Evolutionary conservation across 2,888 invertebrate genomes (phyloP).

Genomic region (Abrostola triplasia): DNA sequence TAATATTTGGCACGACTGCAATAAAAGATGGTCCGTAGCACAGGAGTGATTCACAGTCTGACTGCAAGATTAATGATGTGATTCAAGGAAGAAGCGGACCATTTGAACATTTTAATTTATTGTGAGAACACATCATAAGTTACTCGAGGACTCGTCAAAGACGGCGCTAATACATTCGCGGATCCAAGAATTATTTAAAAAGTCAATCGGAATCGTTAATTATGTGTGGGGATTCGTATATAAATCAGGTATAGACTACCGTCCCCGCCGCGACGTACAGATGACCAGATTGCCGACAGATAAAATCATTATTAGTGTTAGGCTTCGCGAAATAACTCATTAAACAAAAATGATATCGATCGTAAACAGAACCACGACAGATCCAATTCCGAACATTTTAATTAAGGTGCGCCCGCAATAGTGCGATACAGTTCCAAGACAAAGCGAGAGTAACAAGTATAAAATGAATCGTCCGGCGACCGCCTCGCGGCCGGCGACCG

Average conservation of each 20-base stretch:
- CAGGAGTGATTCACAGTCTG: conserved; percentile 50
- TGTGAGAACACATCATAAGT: conserved; percentile 37
- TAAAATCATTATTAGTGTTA: conserved; percentile 57
- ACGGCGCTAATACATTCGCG: conserved; percentile 20
- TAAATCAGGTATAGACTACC: conserved; percentile 16
- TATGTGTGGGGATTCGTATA: conserved; percentile 5
- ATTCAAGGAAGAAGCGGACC: conserved; percentile 46
- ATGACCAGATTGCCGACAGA: conserved; percentile 44
- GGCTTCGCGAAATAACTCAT: conserved; percentile 77
- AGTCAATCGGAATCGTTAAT: neutral
- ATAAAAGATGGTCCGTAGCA: conserved; percentile 43
- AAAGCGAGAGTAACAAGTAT: conserved; percentile 64
- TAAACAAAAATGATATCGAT: conserved; percentile 85
- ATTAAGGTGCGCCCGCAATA: conserved; percentile 73
- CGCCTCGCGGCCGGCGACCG: conserved; percentile 46
- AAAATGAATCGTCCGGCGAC: conserved; percentile 53
- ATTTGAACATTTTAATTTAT: conserved; percentile 52
- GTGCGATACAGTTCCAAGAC: conserved; percentile 71
- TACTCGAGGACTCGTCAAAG: conserved; percentile 29
- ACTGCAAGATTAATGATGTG: conserved; percentile 48
- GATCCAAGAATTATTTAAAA: conserved; percentile 22
- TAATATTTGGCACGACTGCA: conserved; percentile 43
- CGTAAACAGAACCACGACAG: conserved; percentile 72
- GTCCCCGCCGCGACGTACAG: conserved; percentile 8
- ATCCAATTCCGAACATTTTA: conserved; percentile 84